Base-by-base conservation (phyloP, 2,888 invertebrate species). In the Busseola fusca region DNA sequence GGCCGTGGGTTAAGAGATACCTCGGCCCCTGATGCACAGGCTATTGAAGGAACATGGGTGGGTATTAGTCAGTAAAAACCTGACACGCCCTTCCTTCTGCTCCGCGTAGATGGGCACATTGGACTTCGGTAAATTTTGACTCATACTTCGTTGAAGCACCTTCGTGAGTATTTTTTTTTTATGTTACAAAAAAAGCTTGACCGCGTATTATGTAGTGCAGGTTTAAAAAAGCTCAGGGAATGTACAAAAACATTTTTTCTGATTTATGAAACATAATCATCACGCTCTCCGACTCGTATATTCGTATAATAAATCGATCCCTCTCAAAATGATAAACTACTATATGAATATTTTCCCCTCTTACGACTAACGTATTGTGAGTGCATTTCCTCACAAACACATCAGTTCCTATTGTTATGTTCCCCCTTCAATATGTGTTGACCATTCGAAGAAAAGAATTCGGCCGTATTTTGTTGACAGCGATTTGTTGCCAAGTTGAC, bases 311-410 rank as follows among this genome's bases (percentile, higher is more conserved):
- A 72, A 81, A 79, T 76, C 64, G 56, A 57, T 66, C 30, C 56
- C 37, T n/a, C 62, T 16, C 64, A 25, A 42, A 64, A 54, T n/a
- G 40, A 77, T 52, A 63, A 62, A 63, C 37, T 50, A 27, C 37
- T 12, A n/a, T 30, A 54, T 37, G 60, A 54, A 67, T 58, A 78
- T 69, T 69, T 73, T 66, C 40, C 52, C 56, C 63, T 52, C 30
- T 30, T 14, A 42, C 57, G 0, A 27, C 42, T 42, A 48, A 30
- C 58, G 4, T 77, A 76, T 71, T 76, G 57, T 74, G 62, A 67
- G 68, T 78, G 72, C 71, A 82, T 82, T 72, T 70, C 64, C 62
- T 60, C 7, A 72, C 71, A 81, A 82, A 79, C 72, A 75, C 72
- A 72, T 68, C 78, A 62, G 50, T 60, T 52, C 21, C 56, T 42